A percentile compares a stretch with the other conserved stretches of the same genome.
Conservation (phyloP, 1,140 invertebrate genomes). For the Chlorops oryzae region DNA sequence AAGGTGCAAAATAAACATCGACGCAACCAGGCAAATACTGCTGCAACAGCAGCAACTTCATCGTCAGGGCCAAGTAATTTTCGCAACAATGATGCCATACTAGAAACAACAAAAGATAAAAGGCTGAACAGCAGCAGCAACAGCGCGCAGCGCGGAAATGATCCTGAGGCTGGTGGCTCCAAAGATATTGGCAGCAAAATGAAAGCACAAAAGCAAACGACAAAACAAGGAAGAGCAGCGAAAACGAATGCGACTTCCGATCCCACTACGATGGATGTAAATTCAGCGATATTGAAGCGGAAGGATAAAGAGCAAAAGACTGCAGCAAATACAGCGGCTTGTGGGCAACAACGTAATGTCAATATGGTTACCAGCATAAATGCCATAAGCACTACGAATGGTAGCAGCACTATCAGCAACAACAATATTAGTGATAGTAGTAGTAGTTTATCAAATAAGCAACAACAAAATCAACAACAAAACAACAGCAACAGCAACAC, state of each 20-base stretch:
- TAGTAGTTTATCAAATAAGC: constrained; percentile 22
- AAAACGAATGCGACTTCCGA: constrained; percentile 4
- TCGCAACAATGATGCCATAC: too few species aligned
- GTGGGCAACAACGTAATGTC: neutral
- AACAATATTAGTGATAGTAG: constrained; percentile 20
- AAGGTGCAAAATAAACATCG: constrained; percentile 15
- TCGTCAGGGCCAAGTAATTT: too few species aligned
- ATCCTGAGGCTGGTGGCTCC: too few species aligned
- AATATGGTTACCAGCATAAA: neutral
- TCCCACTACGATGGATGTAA: neutral
- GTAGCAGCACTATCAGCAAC: constrained; percentile 17
- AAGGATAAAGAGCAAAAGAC: constrained; percentile 7
- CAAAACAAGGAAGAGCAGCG: constrained; percentile 19
- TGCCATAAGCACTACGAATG: neutral
- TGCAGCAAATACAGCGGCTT: constrained; percentile 1
- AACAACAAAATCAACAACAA: constrained; percentile 22
- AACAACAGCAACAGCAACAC: constrained; percentile 16
- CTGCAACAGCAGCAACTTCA: constrained; percentile 23
- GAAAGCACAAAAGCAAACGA: constrained; percentile 26
- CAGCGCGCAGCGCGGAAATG: constrained; percentile 4
- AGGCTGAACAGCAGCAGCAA: constrained; percentile 20
- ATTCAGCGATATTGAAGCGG: constrained; percentile 3
- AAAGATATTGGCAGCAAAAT: constrained; percentile 5
- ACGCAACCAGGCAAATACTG: constrained; percentile 12
- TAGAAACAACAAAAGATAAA: constrained; percentile 4